phyloP scores from a whole-genome alignment of 2,888 invertebrate species.

The Aspidiotus destructor region DNA sequence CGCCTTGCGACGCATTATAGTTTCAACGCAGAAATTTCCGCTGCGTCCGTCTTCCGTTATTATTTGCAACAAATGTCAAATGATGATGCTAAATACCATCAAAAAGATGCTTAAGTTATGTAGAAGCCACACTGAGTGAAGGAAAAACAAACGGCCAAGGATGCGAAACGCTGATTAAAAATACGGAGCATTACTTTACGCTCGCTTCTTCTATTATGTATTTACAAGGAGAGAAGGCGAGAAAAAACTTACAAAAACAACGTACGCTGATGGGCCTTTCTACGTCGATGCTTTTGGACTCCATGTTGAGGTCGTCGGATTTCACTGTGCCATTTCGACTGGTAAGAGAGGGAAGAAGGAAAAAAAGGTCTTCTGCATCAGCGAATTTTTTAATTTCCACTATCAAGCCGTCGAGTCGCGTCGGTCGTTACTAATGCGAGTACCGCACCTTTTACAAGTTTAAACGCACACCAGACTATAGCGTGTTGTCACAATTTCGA shows the following conservation, averaged over 20 bases:
- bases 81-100: slow-evolving; percentile 2
- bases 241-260: not conserved
- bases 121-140: not conserved
- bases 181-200: slow-evolving; percentile 29
- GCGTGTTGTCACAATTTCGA: no score
- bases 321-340: no score
- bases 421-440: no score
- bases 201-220: slow-evolving; percentile 28
- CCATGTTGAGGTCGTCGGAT: not conserved
- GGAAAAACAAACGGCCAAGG: slow-evolving; percentile 17
- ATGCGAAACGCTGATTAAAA: slow-evolving; percentile 30
- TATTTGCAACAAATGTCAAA: slow-evolving; percentile 28
- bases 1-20: slow-evolving; percentile 26
- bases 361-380: not conserved
- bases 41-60: not conserved
- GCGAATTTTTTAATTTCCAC: slow-evolving; percentile 2
- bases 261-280: not conserved
- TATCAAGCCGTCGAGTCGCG: not conserved
- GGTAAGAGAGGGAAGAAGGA: no score
- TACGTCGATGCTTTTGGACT: not conserved
- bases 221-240: not conserved
- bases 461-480: no score
- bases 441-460: no score
- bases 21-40: slow-evolving; percentile 1
- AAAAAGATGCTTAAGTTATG: not conserved